Percentiles rank a stretch among this genome's conserved stretches.
These are phyloP conservation scores for Melanargia galathea DNA, from an alignment of 2,888 invertebrate species.

Conservation along the genomic window DNA sequence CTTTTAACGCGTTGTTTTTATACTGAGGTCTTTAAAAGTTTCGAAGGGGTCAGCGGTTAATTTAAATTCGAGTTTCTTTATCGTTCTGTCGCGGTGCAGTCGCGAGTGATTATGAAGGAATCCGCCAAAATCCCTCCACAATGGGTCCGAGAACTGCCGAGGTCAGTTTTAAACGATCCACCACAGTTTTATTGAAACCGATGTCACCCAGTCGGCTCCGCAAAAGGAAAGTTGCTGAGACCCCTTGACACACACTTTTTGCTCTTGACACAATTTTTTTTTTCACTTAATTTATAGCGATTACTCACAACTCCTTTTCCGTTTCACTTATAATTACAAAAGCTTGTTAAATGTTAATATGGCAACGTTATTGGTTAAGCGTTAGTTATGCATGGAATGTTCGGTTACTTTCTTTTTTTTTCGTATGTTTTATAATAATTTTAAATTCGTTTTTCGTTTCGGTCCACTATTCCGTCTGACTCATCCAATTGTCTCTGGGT, in stretches of 20 bases:
- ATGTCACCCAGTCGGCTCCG: constrained; percentile 70
- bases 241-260: constrained; percentile 77
- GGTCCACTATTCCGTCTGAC: constrained; percentile 48
- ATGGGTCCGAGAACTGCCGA: constrained; percentile 55
- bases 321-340: constrained; percentile 45
- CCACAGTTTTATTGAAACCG: constrained; percentile 61
- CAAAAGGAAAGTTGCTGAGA: constrained; percentile 76
- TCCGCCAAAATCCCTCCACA: constrained; percentile 76
- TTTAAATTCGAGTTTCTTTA: constrained; percentile 26
- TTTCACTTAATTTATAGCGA: constrained; percentile 48
- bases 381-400: constrained; percentile 73
- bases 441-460: constrained; percentile 56
- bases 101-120: constrained; percentile 59
- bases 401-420: constrained; percentile 53
- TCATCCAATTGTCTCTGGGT: constrained; percentile 58
- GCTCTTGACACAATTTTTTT: constrained; percentile 76
- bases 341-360: constrained; percentile 68
- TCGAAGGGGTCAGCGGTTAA: constrained; percentile 39
- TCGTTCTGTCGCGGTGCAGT: constrained; percentile 45
- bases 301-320: constrained; percentile 52
- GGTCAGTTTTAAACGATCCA: constrained; percentile 68
- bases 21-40: constrained; percentile 35
- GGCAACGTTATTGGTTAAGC: constrained; percentile 70
- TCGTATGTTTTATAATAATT: constrained; percentile 50
- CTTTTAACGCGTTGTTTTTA: constrained; percentile 41